phyloP scores from a whole-genome alignment of 2,113 vertebrate genomes.

The Bagarius yarrelli region DNA sequence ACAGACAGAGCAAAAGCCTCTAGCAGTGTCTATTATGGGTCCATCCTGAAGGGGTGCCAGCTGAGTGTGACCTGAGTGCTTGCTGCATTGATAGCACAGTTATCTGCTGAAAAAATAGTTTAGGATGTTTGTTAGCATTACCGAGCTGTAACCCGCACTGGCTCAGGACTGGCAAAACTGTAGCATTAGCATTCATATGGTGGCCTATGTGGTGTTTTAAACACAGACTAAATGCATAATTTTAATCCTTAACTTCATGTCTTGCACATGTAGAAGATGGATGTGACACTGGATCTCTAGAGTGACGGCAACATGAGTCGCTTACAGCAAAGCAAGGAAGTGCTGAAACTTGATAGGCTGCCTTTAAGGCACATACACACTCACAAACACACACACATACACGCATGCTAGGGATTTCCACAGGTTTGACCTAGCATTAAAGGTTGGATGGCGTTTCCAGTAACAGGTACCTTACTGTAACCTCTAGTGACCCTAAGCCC shows the following conservation, averaged over 20 bases:
- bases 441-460: constrained; percentile 30
- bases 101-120: constrained; percentile 51
- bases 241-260: background rate
- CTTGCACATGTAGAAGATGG: background rate
- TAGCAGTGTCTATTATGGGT: background rate
- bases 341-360: constrained; percentile 52
- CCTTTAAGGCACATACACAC: constrained; percentile 23
- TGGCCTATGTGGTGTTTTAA: background rate
- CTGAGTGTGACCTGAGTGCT: background rate
- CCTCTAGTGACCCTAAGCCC: constrained; percentile 17
- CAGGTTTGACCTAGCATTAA: constrained; percentile 33
- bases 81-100: constrained; percentile 33
- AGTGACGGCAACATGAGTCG: constrained; percentile 49
- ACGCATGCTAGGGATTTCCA: constrained; percentile 30
- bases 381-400: constrained; percentile 40
- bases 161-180: constrained; percentile 9
- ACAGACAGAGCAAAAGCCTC: background rate
- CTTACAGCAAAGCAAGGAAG: constrained; percentile 35
- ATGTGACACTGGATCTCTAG: constrained; percentile 47
- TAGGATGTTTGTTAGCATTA: constrained; percentile 53
- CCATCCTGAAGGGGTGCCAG: background rate
- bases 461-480: constrained; percentile 26
- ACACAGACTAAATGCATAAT: constrained; percentile 20
- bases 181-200: constrained; percentile 1
- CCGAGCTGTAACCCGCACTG: constrained; percentile 35